A percentile compares a stretch with the other conserved stretches of the same genome.
Evolutionary conservation across 2,113 vertebrate genomes (phyloP).

Genomic region (Bubo blakistoni): DNA sequence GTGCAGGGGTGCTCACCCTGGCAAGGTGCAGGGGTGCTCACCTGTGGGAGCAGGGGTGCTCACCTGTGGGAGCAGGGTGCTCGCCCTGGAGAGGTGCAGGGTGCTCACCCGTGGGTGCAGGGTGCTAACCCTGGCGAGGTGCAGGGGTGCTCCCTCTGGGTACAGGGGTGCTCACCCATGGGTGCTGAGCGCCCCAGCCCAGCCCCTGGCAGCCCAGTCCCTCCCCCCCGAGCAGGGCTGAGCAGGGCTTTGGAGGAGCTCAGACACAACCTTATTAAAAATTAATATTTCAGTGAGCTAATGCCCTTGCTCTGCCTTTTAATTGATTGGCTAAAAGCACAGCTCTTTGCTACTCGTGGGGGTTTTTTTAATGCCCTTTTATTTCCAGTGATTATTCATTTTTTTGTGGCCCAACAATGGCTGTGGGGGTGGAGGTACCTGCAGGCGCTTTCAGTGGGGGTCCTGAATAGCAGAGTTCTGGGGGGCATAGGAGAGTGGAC

Average conservation of each 20-base stretch:
- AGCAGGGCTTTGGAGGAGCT: constrained; percentile 2
- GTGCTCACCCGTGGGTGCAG: background rate
- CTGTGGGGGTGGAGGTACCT: background rate
- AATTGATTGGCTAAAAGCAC: constrained; percentile 76
- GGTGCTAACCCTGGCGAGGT: background rate
- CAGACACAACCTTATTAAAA: constrained; percentile 73
- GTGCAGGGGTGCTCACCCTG: background rate
- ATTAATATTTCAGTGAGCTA: constrained; percentile 75
- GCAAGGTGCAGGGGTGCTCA: no score
- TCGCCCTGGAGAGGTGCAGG: no score
- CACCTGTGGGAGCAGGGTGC: no score
- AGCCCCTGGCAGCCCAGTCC: background rate
- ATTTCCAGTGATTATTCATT: constrained; percentile 58
- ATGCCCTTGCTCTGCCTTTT: constrained; percentile 66
- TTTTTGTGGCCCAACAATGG: constrained; percentile 51
- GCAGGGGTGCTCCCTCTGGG: background rate
- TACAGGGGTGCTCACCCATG: background rate
- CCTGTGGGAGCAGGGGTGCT: no score
- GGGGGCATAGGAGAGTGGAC: background rate
- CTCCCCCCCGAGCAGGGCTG: background rate
- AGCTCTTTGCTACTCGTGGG: background rate
- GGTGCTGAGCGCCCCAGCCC: background rate
- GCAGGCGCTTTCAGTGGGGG: background rate
- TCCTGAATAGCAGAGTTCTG: background rate
- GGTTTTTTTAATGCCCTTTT: constrained; percentile 16